Base-by-base conservation (phyloP, 2,113 vertebrate species). In the Thymallus thymallus region DNA sequence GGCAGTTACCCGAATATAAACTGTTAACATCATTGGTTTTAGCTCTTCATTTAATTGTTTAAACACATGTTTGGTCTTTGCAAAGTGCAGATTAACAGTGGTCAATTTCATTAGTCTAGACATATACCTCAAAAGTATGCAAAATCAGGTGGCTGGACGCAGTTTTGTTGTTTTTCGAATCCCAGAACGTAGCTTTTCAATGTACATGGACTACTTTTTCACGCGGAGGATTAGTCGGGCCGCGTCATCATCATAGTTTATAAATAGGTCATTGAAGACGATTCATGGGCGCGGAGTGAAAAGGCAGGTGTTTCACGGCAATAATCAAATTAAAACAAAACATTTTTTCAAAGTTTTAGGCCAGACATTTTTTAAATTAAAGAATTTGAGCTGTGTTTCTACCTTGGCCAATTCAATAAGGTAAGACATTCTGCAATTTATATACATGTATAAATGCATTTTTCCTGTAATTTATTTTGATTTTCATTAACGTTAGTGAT, bases 291-390 rank as follows among this genome's bases (percentile, higher is more conserved):
- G 87, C 76, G 87, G 75, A 77, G 75, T 62, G 71, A 63, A 5
- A 10, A n/a, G 75, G 71, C 90, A 90, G 89, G 91, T 92, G 90
- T 91, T 88, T 67, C 69, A 62, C 82, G 72, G 76, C 24, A 61
- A 3, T 80, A 88, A 90, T 91, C 90, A 89, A 87, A 87, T 20
- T 73, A 82, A 86, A 82, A 79, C 75, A 83, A 75, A 24, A 66
- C 30, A 46, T 30, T 48, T 16, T 71, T 30, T 3, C 32, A 30
- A 66, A 76, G 9, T 63, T 35, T 63, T 29, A 71, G 71, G 51
- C 22, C 67, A 20, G 41, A 46, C 20, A 14, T 64, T 64, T 26
- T 26, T n/a, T 4, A 32, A 26, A 45, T 22, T 13, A 16, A 68
- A 16, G 2, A 48, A 68, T 23, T 68, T 45, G 3, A 68, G 61